Conservation (phyloP, 2,113 vertebrate species). For the Puntigrus tetrazona region DNA sequence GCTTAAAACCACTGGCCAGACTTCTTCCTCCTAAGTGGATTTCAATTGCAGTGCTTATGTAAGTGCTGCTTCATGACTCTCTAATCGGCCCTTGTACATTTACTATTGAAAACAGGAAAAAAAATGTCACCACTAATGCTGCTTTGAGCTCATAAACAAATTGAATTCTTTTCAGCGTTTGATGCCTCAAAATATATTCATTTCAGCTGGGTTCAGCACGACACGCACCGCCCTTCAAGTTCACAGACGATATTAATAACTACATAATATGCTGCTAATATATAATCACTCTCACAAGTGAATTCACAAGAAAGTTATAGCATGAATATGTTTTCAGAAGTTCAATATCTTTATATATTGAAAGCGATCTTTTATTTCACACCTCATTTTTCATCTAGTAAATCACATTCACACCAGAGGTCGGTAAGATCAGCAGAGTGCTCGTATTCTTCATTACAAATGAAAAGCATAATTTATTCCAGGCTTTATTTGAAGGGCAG, state of each 20-base stretch:
- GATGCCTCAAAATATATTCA: neutral
- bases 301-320: neutral
- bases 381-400: neutral
- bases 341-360: conserved; percentile 8
- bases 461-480: conserved; percentile 29
- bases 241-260: neutral
- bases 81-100: conserved; percentile 40
- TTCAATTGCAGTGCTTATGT: conserved; percentile 23
- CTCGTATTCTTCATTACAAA: conserved; percentile 33
- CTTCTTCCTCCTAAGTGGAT: conserved; percentile 23
- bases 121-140: conserved; percentile 21
- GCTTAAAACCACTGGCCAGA: conserved; percentile 24
- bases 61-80: conserved; percentile 32
- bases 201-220: neutral
- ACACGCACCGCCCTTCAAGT: neutral
- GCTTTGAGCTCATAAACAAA: conserved; percentile 34
- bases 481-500: conserved; percentile 40
- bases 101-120: conserved; percentile 37
- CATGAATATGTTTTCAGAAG: neutral
- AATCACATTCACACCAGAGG: conserved; percentile 17
- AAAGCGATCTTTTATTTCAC: conserved; percentile 26
- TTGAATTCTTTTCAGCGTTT: conserved; percentile 5
- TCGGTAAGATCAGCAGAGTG: conserved; percentile 26
- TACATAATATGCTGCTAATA: neutral
- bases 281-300: neutral